A percentile compares a stretch with the other conserved stretches of the same genome.
phyloP scores from a whole-genome alignment of 1,140 invertebrate genomes.

The Drosophila malerkotliana region DNA sequence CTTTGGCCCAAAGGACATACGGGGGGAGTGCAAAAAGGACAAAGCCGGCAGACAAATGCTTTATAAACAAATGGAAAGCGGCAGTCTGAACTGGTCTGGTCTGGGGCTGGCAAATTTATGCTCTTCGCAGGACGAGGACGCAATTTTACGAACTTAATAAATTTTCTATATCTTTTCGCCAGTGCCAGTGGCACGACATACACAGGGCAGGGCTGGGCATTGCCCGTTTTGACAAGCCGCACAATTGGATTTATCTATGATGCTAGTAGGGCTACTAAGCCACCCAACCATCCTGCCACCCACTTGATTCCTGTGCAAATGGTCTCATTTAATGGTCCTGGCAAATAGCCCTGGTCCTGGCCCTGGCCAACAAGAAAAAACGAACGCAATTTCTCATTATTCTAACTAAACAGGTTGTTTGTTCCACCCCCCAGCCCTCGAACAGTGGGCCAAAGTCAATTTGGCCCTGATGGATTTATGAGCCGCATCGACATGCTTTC shows the following conservation, averaged over 20 bases:
- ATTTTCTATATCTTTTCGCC: slow-evolving; percentile 76
- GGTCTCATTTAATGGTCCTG: slow-evolving; percentile 65
- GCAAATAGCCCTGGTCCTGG: slow-evolving; percentile 38
- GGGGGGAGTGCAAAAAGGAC: background rate
- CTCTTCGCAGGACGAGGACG: slow-evolving; percentile 31
- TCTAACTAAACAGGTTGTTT: slow-evolving; percentile 71
- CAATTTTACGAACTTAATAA: slow-evolving; percentile 80
- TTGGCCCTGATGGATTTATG: slow-evolving; percentile 41
- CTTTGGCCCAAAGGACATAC: background rate
- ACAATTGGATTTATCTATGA: slow-evolving; percentile 78
- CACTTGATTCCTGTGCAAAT: slow-evolving; percentile 48
- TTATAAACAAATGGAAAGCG: slow-evolving; percentile 66
- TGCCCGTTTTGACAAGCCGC: slow-evolving; percentile 68
- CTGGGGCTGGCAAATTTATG: slow-evolving; percentile 59
- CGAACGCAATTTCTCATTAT: slow-evolving; percentile 74
- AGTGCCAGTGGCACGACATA: slow-evolving; percentile 27
- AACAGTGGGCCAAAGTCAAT: slow-evolving; percentile 49
- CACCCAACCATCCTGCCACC: background rate
- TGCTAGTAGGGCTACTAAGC: slow-evolving; percentile 24
- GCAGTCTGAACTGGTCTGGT: background rate
- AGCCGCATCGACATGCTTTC: slow-evolving; percentile 18
- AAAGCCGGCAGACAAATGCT: slow-evolving; percentile 45
- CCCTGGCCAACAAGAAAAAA: slow-evolving; percentile 16
- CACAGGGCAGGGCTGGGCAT: background rate
- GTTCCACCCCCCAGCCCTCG: slow-evolving; percentile 2